These are phyloP conservation scores for Rhagoletis zephyria DNA, from an alignment of 1,140 invertebrate species.

Conservation along the genomic window DNA sequence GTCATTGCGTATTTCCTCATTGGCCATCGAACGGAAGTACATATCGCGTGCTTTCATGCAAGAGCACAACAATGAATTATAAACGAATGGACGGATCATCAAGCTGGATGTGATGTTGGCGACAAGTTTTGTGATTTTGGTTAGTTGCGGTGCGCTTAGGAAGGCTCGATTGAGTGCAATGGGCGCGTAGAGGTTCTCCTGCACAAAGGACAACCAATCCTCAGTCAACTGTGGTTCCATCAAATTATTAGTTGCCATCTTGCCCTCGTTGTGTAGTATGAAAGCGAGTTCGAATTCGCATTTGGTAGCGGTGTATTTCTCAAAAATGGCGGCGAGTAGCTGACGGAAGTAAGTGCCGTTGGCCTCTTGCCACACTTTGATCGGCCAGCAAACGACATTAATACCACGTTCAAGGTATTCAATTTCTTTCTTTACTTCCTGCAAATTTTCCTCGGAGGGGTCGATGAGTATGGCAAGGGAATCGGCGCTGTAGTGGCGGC, in stretches of 20 bases:
- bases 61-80: slow-evolving; percentile 84
- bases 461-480: slow-evolving; percentile 85
- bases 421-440: slow-evolving; percentile 74
- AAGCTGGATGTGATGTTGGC: slow-evolving; percentile 93
- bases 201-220: slow-evolving; percentile 80
- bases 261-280: slow-evolving; percentile 92
- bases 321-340: slow-evolving; percentile 57
- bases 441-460: slow-evolving; percentile 75
- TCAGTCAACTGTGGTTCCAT: slow-evolving; percentile 76
- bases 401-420: slow-evolving; percentile 56
- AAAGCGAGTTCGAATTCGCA: slow-evolving; percentile 79
- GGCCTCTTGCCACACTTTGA: slow-evolving; percentile 56
- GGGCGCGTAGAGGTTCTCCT: slow-evolving; percentile 86
- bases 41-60: slow-evolving; percentile 92
- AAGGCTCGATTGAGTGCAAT: slow-evolving; percentile 85
- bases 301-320: slow-evolving; percentile 36
- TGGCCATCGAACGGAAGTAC: slow-evolving; percentile 88
- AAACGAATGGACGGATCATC: slow-evolving; percentile 84
- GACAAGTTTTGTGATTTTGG: slow-evolving; percentile 76
- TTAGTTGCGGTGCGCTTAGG: slow-evolving; percentile 74
- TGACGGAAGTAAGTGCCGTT: slow-evolving; percentile 56
- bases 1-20: slow-evolving; percentile 76
- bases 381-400: slow-evolving; percentile 56
- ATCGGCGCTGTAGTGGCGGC: slow-evolving; percentile 75
- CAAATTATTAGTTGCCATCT: slow-evolving; percentile 79